Evolutionary conservation across 2,797 vertebrate species (phyloP), one percentile per base, ranked within the genome.

Genomic region (Sparidentex hasta): DNA sequence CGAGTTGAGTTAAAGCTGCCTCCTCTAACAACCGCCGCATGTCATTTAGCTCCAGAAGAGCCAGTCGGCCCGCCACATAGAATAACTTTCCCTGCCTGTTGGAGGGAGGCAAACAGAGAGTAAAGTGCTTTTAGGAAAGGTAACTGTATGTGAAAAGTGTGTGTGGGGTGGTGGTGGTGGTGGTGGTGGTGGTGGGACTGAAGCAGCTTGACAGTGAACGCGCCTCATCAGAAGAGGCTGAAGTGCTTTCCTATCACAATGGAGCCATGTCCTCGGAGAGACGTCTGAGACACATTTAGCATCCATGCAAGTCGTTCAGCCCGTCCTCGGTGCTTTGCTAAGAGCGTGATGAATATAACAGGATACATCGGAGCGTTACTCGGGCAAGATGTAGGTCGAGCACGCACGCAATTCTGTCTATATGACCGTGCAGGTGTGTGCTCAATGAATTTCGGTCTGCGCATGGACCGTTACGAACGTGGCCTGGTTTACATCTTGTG

Each of bases 41-140:
- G 88, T 85, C 84, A 80, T 87, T 86, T 80, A 78, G 78, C 65
- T 29, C 56, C 70, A 47, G 44, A 81, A 66, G 72, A 89, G 77
- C 67, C 41, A 61, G 57, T 63, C 7, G 66, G 56, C 67, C 13
- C 13, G 55, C 74, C 76, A 74, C 69, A 69, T 21, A 46, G 58
- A 90, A 80, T 75, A 80, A 73, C 58, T 77, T 59, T 44, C 29
- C 18, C 38, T 71, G 78, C 38, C 82, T 57, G 38, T 70, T 86
- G 64, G 59, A 77, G 71, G 48, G 58, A 81, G 14, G 67, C 41
- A 57, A 79, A 76, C 55, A 75, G 43, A 63, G 27, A 76, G 73
- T 16, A 73, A 74, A 80, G 71, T 76, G 83, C 88, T 88, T 87
- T 89, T 57, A 75, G 57, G 84, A 74, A 84, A 82, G 44, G 69